Conservation (phyloP, 2,113 vertebrate genomes). For the Electrona antarctica region DNA sequence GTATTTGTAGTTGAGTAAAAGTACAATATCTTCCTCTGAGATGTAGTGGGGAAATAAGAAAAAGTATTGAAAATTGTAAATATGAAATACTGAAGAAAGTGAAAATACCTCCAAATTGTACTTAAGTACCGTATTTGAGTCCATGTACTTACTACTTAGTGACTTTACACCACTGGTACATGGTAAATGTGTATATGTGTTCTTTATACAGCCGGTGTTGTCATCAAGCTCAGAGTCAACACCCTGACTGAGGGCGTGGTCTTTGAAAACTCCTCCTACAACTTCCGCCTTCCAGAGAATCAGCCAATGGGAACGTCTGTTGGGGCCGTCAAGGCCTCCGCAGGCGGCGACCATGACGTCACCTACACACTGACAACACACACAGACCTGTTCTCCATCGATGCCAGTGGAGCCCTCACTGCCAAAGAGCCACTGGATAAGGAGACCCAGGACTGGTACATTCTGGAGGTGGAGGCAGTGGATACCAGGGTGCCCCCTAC, state of each 20-base stretch:
- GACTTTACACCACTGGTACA: no score
- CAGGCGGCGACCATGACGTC: conserved; percentile 62
- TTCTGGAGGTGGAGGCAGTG: conserved; percentile 75
- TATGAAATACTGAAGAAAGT: no score
- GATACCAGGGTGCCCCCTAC: conserved; percentile 74
- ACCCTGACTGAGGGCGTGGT: conserved; percentile 55
- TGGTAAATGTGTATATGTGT: not conserved
- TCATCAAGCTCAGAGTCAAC: conserved; percentile 62
- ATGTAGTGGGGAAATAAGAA: no score
- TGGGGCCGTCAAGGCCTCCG: conserved; percentile 70
- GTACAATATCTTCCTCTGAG: no score
- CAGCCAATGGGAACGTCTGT: conserved; percentile 45
- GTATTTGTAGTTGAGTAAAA: no score
- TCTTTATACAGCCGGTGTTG: conserved; percentile 64
- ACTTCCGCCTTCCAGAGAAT: conserved; percentile 76
- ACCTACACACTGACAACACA: conserved; percentile 73
- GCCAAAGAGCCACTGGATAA: conserved; percentile 64
- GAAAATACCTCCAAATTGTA: no score
- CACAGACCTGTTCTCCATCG: conserved; percentile 70
- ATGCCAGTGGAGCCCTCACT: conserved; percentile 63
- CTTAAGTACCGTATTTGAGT: no score
- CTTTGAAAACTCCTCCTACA: conserved; percentile 76
- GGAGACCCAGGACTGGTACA: conserved; percentile 75
- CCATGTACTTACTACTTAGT: no score
- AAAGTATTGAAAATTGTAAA: no score